phyloP scores from a whole-genome alignment of 2,888 invertebrate species.

The Lymantria monacha region DNA sequence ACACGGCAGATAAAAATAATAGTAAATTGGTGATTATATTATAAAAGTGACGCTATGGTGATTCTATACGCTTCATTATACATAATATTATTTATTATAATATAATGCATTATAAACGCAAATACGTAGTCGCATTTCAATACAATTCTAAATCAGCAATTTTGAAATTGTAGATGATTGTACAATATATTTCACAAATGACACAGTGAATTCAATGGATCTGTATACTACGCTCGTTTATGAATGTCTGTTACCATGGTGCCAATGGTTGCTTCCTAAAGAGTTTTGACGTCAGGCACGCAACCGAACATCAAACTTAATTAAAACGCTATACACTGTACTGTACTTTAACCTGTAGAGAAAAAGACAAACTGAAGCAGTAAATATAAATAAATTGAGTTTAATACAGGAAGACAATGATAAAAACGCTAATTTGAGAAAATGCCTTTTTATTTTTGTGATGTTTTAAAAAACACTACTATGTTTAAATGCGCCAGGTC shows the following conservation, averaged over 20 bases:
- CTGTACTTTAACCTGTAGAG: too few relatives aligned
- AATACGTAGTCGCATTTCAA: background rate
- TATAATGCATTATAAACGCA: background rate
- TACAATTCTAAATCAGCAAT: background rate
- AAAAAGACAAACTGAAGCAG: too few relatives aligned
- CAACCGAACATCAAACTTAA: too few relatives aligned
- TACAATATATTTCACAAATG: background rate
- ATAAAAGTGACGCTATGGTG: background rate
- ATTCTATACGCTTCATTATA: background rate
- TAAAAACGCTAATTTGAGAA: background rate
- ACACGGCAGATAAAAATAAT: too few relatives aligned
- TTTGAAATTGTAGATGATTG: background rate
- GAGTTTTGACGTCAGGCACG: too few relatives aligned
- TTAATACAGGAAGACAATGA: too few relatives aligned
- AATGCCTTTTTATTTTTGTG: conserved; percentile 35
- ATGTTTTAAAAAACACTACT: conserved; percentile 27
- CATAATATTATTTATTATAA: background rate
- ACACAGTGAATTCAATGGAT: too few relatives aligned
- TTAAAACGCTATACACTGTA: too few relatives aligned
- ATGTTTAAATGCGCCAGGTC: conserved; percentile 19
- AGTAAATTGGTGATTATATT: background rate
- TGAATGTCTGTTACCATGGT: too few relatives aligned
- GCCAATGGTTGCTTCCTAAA: too few relatives aligned
- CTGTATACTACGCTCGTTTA: too few relatives aligned
- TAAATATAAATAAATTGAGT: too few relatives aligned